Evolutionary conservation across 2,797 vertebrate genomes (phyloP), one percentile per base, ranked within the genome.

Genomic region (Hydrolagus colliei): DNA sequence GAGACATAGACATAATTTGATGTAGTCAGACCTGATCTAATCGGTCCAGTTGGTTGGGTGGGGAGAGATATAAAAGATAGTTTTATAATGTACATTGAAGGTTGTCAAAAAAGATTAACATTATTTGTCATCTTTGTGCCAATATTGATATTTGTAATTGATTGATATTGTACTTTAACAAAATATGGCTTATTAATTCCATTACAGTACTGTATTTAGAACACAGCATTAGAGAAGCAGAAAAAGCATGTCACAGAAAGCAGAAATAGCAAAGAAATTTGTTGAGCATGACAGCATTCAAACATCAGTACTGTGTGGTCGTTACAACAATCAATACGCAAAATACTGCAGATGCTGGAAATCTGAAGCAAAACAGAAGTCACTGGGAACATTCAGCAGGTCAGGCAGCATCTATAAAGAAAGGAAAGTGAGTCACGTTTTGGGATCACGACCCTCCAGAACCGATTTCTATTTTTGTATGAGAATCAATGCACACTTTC

Each of bases 401-500:
- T 27, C 27, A 27, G 27, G 27, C 27, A 27, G 27, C 27, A 27
- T 27, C 27, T 27, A 27, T 27, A 27, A 27, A 27, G 27, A 27
- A 27, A 27, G 27, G 27, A 27, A 27, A 27, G 27, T 27, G 27
- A 27, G 27, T 27, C 27, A 27, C 27, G 27, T 27, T 27, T 27
- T 27, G 27, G 27, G 27, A 0, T 27, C 27, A 27, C 27, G 27
- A 27, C 27, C 27, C 27, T 27, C 1, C 27, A 27, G 27, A 27
- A 27, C 27, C 27, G 27, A 27, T 27, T 27, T 27, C 27, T 27
- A 27, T 27, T 27, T 27, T 27, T 27, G 27, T 27, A 79, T 79
- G n/a, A 63, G 27, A 79, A 62, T 79, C 77, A 79, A 62, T 79
- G n/a, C 8, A 20, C 77, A 14, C 63, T 22, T 79, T 79, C 18